Conservation (phyloP, 1,140 invertebrate genomes). For the Latrodectus geometricus region DNA sequence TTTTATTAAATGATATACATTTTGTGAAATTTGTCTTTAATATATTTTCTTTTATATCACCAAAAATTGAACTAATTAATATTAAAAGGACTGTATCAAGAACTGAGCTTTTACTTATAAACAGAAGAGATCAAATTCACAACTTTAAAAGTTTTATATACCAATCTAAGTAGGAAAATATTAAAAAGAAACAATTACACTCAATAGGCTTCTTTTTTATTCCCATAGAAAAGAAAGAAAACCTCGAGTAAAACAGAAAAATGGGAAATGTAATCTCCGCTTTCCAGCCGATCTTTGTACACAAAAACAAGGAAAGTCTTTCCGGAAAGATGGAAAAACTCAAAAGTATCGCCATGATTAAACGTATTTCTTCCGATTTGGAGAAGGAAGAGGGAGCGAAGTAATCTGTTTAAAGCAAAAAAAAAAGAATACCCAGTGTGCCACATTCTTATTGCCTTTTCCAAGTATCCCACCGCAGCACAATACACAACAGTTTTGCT, state of each 20-base stretch:
- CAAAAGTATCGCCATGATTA: neutral
- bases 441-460: constrained; percentile 32
- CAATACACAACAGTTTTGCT: constrained; percentile 56
- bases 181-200: neutral
- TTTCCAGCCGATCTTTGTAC: too few relatives aligned
- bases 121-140: too few relatives aligned
- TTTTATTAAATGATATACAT: too few relatives aligned
- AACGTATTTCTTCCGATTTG: constrained; percentile 4
- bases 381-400: neutral
- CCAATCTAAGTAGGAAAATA: neutral
- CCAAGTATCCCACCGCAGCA: constrained; percentile 42
- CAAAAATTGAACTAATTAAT: too few relatives aligned
- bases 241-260: too few relatives aligned
- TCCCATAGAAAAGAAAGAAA: neutral
- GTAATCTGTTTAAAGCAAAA: constrained; percentile 19
- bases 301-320: neutral
- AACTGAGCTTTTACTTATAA: too few relatives aligned
- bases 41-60: too few relatives aligned
- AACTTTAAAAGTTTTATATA: too few relatives aligned
- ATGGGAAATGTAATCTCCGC: too few relatives aligned
- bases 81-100: too few relatives aligned
- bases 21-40: too few relatives aligned
- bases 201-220: neutral
- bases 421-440: constrained; percentile 17
- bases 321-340: neutral